A percentile compares a stretch with the other conserved stretches of the same genome.
phyloP scores from a whole-genome alignment of 2,888 invertebrate genomes.

The Leptinotarsa peninsularis region DNA sequence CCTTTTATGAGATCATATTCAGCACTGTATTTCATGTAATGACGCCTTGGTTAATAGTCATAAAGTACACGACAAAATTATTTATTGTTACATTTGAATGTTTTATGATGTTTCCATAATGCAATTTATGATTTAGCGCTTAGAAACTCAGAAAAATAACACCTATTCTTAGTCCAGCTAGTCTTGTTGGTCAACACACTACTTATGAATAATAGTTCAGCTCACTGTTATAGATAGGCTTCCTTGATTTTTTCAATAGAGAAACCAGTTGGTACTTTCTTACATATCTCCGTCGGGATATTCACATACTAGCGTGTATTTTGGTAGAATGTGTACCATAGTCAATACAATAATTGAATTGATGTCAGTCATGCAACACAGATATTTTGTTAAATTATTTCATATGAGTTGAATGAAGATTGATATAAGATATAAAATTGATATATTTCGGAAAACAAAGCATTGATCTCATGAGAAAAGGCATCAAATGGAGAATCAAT shows the following conservation, averaged over 20 bases:
- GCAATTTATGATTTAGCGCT: constrained; percentile 13
- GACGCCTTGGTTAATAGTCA: constrained; percentile 11
- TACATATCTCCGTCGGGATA: too few relatives aligned
- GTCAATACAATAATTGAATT: too few relatives aligned
- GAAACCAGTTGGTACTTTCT: too few relatives aligned
- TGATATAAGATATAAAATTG: too few relatives aligned
- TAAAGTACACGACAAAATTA: constrained; percentile 25
- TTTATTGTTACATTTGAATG: constrained; percentile 20
- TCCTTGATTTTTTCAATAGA: background rate
- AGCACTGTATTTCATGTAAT: constrained; percentile 24
- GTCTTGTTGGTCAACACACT: constrained; percentile 4
- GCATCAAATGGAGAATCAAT: too few relatives aligned
- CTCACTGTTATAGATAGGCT: constrained; percentile 1
- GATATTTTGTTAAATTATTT: too few relatives aligned
- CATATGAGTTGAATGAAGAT: too few relatives aligned
- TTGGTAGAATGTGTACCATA: too few relatives aligned
- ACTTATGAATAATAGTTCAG: constrained; percentile 6
- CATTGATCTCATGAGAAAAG: too few relatives aligned
- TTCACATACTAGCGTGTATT: too few relatives aligned
- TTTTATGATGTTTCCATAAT: constrained; percentile 21
- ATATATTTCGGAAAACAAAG: too few relatives aligned
- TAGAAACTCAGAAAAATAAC: background rate
- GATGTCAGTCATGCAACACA: too few relatives aligned
- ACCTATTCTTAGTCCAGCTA: constrained; percentile 7
- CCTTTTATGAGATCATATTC: constrained; percentile 28